These are phyloP conservation scores for Nothobranchius kuhntae DNA, from an alignment of 2,113 vertebrate genomes.

Conservation along the genomic window DNA sequence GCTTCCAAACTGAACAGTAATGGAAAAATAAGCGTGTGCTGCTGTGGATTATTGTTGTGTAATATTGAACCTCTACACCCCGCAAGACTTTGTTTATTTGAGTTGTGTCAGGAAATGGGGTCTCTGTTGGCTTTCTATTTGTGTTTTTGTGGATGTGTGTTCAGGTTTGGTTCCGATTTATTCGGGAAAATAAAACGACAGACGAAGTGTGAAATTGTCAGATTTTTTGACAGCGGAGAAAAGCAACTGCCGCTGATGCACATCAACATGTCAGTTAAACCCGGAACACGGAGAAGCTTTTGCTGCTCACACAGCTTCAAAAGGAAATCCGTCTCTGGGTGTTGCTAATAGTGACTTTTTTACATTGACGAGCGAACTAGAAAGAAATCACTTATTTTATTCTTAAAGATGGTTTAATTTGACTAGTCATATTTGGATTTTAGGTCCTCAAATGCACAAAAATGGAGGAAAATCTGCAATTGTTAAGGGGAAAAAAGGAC, in stretches of 20 bases:
- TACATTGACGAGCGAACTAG: neutral
- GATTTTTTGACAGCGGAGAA: neutral
- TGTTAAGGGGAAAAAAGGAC: no score
- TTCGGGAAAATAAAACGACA: constrained; percentile 3
- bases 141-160: neutral
- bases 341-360: neutral
- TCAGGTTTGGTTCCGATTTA: neutral
- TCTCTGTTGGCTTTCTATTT: neutral
- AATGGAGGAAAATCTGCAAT: neutral
- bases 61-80: neutral
- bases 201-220: constrained; percentile 11
- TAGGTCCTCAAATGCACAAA: neutral
- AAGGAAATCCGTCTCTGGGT: neutral
- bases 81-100: neutral
- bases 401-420: neutral
- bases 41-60: neutral
- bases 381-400: neutral
- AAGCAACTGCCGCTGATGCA: neutral
- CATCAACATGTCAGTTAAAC: constrained; percentile 3
- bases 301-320: neutral
- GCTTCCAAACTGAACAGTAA: neutral
- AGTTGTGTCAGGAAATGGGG: neutral
- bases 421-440: neutral
- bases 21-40: neutral
- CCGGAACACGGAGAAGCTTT: neutral